phyloP scores from a whole-genome alignment of 2,113 vertebrate species.

The Himantopus leucocephalus region DNA sequence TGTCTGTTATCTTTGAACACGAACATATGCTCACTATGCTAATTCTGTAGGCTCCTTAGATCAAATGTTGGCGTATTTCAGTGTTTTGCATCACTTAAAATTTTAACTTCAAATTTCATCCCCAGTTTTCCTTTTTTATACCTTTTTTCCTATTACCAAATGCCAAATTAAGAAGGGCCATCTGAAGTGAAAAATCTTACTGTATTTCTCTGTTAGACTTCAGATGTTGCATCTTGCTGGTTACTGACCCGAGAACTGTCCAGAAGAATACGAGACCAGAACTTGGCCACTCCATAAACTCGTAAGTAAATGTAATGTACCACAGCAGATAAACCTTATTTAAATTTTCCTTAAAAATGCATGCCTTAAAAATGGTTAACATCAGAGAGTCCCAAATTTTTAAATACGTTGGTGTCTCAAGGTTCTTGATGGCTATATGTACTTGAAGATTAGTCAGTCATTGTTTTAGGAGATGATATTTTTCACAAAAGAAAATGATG shows the following conservation, averaged over 20 bases:
- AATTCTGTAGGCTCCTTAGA: neutral
- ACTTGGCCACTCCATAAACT: neutral
- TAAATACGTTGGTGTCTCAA: neutral
- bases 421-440: neutral
- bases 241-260: neutral
- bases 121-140: neutral
- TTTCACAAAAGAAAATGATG: neutral
- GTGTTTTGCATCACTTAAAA: neutral
- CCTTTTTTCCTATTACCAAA: neutral
- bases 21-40: constrained; percentile 38
- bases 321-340: neutral
- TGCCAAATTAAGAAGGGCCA: neutral
- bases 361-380: neutral
- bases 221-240: neutral
- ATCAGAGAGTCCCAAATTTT: neutral
- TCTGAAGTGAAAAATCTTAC: neutral
- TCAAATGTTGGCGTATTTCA: neutral
- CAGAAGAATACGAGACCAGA: neutral
- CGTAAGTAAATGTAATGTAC: neutral
- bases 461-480: neutral
- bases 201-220: neutral
- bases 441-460: neutral
- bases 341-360: neutral
- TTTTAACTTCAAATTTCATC: neutral
- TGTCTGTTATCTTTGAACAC: constrained; percentile 27